phyloP scores from a whole-genome alignment of 2,797 vertebrate genomes.

The Pogonophryne albipinna region DNA sequence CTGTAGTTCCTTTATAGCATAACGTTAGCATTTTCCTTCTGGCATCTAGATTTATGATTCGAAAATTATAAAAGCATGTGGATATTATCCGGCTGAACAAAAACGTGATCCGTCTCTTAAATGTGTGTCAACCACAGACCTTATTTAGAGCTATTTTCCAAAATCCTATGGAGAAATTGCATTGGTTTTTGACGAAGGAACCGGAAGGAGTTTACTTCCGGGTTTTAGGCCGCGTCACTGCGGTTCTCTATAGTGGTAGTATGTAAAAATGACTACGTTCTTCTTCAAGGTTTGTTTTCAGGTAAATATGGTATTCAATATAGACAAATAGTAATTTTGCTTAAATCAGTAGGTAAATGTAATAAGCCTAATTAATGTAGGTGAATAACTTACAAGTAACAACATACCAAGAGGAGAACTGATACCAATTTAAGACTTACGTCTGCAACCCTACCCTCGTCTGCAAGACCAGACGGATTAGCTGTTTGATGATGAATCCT shows the following conservation, averaged over 20 bases:
- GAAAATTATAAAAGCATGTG: no score
- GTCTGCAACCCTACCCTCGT: neutral
- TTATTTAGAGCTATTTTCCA: no score
- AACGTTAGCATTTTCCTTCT: no score
- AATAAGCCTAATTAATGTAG: neutral
- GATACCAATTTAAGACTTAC: neutral
- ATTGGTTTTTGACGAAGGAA: no score
- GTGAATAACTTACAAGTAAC: neutral
- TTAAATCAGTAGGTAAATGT: neutral
- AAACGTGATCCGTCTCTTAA: no score
- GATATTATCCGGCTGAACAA: no score
- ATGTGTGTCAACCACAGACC: no score
- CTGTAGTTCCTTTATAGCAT: no score
- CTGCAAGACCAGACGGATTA: neutral
- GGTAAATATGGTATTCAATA: neutral
- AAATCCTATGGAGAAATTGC: no score
- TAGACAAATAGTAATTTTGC: neutral
- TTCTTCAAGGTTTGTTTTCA: constrained; percentile 4
- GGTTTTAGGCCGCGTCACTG: no score
- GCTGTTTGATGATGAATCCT: neutral
- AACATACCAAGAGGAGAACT: neutral
- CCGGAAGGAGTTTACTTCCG: no score
- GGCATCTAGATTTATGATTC: no score
- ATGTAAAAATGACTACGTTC: neutral
- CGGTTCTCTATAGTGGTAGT: neutral